A percentile compares a stretch with the other conserved stretches of the same genome.
These are phyloP conservation scores for Anthrax anthrax DNA, from an alignment of 2,888 invertebrate species.

Conservation along the genomic window DNA sequence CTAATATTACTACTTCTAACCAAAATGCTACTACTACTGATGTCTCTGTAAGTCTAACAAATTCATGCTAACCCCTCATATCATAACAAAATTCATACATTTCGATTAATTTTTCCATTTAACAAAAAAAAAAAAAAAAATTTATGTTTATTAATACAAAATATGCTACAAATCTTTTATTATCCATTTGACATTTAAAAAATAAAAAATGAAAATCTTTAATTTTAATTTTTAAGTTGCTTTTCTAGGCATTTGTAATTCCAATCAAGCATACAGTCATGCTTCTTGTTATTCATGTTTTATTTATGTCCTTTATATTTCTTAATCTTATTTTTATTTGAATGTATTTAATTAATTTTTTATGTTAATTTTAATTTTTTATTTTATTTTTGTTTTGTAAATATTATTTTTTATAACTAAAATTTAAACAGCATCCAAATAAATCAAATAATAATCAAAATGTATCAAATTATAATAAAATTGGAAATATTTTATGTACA, in stretches of 20 bases:
- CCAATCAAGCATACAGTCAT: no score
- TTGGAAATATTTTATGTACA: neutral
- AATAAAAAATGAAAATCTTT: no score
- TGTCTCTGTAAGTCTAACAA: slow-evolving; percentile 10
- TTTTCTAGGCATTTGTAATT: neutral
- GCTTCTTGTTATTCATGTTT: neutral
- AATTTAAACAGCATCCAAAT: neutral
- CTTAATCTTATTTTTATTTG: no score
- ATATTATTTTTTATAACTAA: neutral
- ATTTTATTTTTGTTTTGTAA: neutral
- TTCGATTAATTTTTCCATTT: no score
- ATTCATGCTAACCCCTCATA: slow-evolving; percentile 7
- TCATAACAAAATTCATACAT: no score
- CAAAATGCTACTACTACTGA: neutral
- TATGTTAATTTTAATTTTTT: neutral
- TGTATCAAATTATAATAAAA: neutral
- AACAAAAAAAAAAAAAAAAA: no score
- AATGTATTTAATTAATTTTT: no score
- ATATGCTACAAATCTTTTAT: no score
- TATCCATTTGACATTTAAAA: no score
- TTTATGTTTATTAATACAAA: no score
- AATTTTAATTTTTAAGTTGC: no score
- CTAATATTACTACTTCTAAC: neutral
- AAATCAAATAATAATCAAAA: neutral
- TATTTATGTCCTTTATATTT: neutral